Base-by-base conservation (phyloP, 2,797 vertebrate genomes). In the Naso thynnoides region DNA sequence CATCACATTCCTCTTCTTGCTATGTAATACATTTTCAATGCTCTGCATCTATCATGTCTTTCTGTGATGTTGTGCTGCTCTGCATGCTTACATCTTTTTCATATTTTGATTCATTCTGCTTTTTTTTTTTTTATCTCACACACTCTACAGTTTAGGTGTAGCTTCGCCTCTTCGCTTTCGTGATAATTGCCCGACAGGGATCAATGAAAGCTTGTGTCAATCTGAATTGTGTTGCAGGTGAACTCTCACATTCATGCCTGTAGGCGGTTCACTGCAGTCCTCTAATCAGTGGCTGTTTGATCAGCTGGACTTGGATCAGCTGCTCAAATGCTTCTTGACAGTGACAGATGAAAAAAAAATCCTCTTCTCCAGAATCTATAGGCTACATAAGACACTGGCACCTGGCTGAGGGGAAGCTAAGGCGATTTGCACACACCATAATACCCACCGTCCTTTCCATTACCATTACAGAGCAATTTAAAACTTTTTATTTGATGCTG, bases 291-390 rank as follows among this genome's bases (percentile, higher is more conserved):
- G 29, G 39, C 44, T n/a, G 55, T 54, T 73, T 8, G n/a, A 65
- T 60, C 50, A 39, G n/a, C 18, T 13, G 13, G 6, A 36, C 21
- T 65, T 67, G 59, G 66, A 39, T 62, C 45, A 21, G 27, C 52
- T 76, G 60, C 45, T 71, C 70, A 78, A 64, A 53, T 74, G 41
- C 53, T 64, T 41, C 59, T 53, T 69, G 56, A 56, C 24, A 42
- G 47, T 19, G 54, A 42, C 42, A 9, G 33, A 36, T 9, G 33
- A 36, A 33, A 33, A 2, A 33, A 33, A 36, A 36, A 10, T 8
- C 8, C 8, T 10, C 33, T 36, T 3, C 33, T 10, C 11, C 11
- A 36, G 33, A 36, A 10, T 36, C 33, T 36, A 2, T 8, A 36
- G 10, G 19, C 45, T 19, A 19, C 26, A 6, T 33, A 52, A 48